A percentile compares a stretch with the other conserved stretches of the same genome.
Conservation (phyloP, 2,888 invertebrate species). For the Ferdinandea cuprea region DNA sequence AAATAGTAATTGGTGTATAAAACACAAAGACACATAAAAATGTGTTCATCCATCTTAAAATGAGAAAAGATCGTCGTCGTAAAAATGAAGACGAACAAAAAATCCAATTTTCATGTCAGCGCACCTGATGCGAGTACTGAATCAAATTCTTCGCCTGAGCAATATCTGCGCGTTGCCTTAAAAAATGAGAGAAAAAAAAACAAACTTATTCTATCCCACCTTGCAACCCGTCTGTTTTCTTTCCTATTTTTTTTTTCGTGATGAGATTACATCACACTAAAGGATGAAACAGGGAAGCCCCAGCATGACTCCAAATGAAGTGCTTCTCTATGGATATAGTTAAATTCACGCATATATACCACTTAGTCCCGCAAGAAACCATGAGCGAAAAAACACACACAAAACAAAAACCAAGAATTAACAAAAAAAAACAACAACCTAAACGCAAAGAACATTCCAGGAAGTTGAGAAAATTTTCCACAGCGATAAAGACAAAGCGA, state of each 20-base stretch:
- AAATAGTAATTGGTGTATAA: constrained; percentile 49
- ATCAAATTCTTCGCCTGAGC: constrained; percentile 56
- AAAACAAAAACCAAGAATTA: neutral
- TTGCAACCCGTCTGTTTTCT: constrained; percentile 30
- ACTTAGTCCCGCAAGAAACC: neutral
- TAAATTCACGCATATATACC: constrained; percentile 42
- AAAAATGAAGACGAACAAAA: constrained; percentile 15
- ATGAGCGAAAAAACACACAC: neutral
- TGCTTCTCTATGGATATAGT: constrained; percentile 15
- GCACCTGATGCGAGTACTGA: constrained; percentile 67
- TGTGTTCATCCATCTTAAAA: constrained; percentile 46
- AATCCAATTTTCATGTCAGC: constrained; percentile 69
- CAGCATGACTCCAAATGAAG: constrained; percentile 23
- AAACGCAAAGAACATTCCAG: constrained; percentile 10
- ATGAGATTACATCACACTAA: constrained; percentile 57
- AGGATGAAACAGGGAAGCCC: constrained; percentile 23
- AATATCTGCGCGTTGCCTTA: constrained; percentile 8
- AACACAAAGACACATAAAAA: constrained; percentile 50
- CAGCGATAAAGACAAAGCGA: constrained; percentile 27
- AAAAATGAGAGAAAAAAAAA: neutral
- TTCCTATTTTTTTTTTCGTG: constrained; percentile 24
- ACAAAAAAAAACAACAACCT: neutral
- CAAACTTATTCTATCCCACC: constrained; percentile 33
- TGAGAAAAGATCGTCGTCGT: constrained; percentile 38
- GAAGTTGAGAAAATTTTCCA: constrained; percentile 32